Conservation (phyloP, 2,797 vertebrate genomes). For the Rhinoraja longicauda region DNA sequence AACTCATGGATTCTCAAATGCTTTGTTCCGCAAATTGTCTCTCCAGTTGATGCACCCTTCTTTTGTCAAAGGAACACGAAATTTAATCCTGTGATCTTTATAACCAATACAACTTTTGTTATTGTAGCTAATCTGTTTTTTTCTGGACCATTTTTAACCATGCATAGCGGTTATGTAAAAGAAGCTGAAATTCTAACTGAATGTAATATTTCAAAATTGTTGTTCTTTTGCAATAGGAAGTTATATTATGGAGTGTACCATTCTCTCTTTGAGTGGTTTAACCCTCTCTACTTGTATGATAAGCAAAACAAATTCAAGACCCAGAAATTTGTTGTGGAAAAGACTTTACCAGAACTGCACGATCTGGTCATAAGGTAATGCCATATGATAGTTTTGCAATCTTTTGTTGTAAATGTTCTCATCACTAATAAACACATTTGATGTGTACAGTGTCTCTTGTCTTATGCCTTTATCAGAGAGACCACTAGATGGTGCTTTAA, state of each 20-base stretch:
- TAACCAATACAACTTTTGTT: neutral
- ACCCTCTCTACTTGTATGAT: slow-evolving; percentile 80
- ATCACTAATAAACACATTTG: neutral
- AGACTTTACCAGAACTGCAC: slow-evolving; percentile 79
- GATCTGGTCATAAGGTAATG: slow-evolving; percentile 77
- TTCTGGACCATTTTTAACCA: neutral
- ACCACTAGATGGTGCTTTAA: neutral
- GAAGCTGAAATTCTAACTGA: neutral
- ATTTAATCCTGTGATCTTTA: neutral
- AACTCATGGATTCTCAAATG: neutral
- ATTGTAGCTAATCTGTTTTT: neutral
- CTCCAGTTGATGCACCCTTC: neutral
- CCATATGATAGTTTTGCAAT: neutral
- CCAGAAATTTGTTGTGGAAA: slow-evolving; percentile 70
- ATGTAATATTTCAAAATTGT: slow-evolving; percentile 1
- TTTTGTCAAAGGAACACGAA: neutral
- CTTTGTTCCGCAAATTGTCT: neutral
- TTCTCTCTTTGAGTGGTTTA: slow-evolving; percentile 86
- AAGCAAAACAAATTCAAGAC: slow-evolving; percentile 75
- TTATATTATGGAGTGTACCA: slow-evolving; percentile 82
- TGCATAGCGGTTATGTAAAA: neutral
- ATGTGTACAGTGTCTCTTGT: neutral
- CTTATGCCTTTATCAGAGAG: neutral
- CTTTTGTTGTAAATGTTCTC: neutral
- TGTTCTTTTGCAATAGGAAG: slow-evolving; percentile 61